Conservation (phyloP, 2,113 vertebrate species). For the Scytalopus superciliaris region DNA sequence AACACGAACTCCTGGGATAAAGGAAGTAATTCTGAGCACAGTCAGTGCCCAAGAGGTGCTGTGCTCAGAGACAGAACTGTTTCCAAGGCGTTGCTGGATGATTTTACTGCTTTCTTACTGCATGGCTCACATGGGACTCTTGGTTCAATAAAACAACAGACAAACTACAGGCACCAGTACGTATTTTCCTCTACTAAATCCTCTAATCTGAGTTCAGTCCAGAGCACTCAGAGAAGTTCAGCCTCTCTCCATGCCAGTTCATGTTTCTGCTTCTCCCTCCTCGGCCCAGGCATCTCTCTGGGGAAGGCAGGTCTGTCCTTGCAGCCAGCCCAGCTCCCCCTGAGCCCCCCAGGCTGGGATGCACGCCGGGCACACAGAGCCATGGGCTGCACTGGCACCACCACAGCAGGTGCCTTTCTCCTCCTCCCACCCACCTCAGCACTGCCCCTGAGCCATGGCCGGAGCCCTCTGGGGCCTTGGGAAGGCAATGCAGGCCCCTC, state of each 20-base stretch:
- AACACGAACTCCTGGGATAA: not conserved
- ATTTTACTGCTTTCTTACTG: slow-evolving; percentile 35
- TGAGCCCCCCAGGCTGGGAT: not conserved
- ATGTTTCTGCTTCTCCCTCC: not conserved
- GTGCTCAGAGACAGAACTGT: slow-evolving; percentile 15
- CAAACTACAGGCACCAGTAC: not conserved
- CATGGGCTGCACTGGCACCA: not conserved
- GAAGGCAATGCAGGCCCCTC: not conserved
- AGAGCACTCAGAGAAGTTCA: not conserved
- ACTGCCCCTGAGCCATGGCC: rapidly evolving
- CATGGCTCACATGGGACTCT: not conserved
- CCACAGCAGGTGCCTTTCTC: not conserved
- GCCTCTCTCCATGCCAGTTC: not conserved
- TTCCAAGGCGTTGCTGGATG: slow-evolving; percentile 32
- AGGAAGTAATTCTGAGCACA: not conserved
- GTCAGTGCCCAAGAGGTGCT: not conserved
- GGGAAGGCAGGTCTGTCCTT: not conserved
- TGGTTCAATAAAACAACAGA: slow-evolving; percentile 36
- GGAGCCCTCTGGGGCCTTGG: not conserved
- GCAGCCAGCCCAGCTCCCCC: not conserved
- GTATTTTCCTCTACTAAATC: not conserved
- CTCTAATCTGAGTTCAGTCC: slow-evolving; percentile 4
- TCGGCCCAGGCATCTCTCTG: not conserved
- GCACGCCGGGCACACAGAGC: rapidly evolving
- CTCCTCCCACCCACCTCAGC: rapidly evolving